Conservation (phyloP, 2,797 vertebrate species). For the Cephalopachus bancanus region DNA sequence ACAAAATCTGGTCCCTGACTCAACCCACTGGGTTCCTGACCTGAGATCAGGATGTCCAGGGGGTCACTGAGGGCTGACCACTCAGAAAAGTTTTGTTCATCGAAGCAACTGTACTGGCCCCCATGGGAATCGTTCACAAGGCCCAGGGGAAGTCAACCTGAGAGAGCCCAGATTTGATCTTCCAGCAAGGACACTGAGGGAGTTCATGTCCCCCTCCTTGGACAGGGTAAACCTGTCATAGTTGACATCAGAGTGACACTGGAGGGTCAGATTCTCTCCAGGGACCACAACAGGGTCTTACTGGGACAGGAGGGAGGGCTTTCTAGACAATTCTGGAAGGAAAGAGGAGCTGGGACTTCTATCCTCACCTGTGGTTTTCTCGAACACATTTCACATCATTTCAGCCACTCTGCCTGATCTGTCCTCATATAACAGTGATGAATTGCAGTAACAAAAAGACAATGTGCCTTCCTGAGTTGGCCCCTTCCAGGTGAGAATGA, state of each 20-base stretch:
- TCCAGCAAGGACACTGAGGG: background rate
- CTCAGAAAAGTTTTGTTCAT: background rate
- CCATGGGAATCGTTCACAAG: accelerated
- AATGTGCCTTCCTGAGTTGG: background rate
- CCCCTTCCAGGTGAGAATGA: background rate
- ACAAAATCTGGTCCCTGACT: background rate
- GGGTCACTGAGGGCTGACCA: background rate
- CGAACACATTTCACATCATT: background rate
- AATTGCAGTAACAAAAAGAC: background rate
- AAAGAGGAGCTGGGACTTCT: accelerated
- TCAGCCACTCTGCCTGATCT: background rate
- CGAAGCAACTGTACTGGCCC: background rate
- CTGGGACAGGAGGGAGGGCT: background rate
- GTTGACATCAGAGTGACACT: background rate
- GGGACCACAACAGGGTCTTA: background rate
- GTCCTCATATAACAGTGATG: background rate
- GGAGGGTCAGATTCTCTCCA: background rate
- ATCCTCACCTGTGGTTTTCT: too few relatives aligned
- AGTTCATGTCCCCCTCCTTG: background rate
- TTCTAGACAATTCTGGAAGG: background rate
- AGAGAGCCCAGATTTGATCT: background rate
- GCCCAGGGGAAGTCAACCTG: background rate
- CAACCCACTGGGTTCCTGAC: background rate
- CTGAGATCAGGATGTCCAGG: background rate
- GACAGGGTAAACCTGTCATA: background rate